Evolutionary conservation across 2,797 vertebrate genomes (phyloP), one percentile per base, ranked within the genome.

Genomic region (Platalea minor): DNA sequence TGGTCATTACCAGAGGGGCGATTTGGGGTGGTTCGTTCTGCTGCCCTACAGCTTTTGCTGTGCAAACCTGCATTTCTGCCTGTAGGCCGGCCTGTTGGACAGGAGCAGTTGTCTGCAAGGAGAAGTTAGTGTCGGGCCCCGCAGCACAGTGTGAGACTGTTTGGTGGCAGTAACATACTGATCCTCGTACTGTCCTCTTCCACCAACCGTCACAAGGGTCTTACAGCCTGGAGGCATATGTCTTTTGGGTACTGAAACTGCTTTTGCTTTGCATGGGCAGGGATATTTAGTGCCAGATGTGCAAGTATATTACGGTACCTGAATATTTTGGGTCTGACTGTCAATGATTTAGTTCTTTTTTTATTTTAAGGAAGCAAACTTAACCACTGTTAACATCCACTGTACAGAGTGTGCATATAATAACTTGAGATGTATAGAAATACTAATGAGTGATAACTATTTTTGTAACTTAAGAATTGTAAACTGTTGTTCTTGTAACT

Each of bases 391-490:
- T 95, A 85, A 87, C 95, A 48, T 88, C 92, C 67, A 70, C 78
- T 97, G 95, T 95, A 96, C 91, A 92, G 96, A 96, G 95, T 78
- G 78, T 90, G 81, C 96, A 93, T 95, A 94, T 64, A 91, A 94
- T 88, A 96, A 89, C 88, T 92, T 95, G 92, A 89, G 31, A 95
- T 96, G 85, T 96, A 95, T 95, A 97, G 93, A 97, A 95, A 97
- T 96, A 88, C 86, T 95, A 97, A 97, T 67, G 96, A 91, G 96
- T 97, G 87, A 95, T 91, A 93, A 96, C 95, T 98, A 97, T 98
- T 98, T 98, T 98, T 98, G 96, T 97, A 98, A 97, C 90, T 97
- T 84, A 79, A 95, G 57, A 96, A 84, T 86, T 97, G 91, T 97
- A 95, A 93, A 94, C 94, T 93, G 90, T 95, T 97, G 92, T 94